A percentile compares a stretch with the other conserved stretches of the same genome.
phyloP scores from a whole-genome alignment of 2,888 invertebrate species.

The Pyrgus malvae region DNA sequence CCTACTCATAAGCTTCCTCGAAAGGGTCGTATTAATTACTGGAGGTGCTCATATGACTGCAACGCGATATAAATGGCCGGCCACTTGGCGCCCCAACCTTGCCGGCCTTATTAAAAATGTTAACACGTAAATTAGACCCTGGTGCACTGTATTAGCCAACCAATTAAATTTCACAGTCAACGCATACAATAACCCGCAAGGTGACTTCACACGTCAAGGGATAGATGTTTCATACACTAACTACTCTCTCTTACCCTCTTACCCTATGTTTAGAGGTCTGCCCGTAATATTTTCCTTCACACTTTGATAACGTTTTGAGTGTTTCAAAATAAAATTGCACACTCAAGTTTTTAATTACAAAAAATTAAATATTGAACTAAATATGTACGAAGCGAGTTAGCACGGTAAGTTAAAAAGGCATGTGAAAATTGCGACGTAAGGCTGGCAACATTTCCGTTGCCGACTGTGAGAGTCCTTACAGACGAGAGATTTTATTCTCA shows the following conservation, averaged over 20 bases:
- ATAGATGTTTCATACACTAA: conserved; percentile 45
- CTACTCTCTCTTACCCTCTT: conserved; percentile 41
- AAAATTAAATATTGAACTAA: conserved; percentile 64
- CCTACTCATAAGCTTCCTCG: conserved; percentile 81
- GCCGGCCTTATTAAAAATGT: conserved; percentile 80
- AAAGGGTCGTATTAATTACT: conserved; percentile 78
- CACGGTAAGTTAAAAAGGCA: conserved; percentile 73
- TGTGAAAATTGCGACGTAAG: conserved; percentile 78
- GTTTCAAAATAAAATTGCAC: conserved; percentile 49
- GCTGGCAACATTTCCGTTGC: conserved; percentile 69
- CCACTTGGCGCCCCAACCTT: conserved; percentile 77
- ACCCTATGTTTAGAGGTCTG: conserved; percentile 43
- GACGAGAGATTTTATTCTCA: conserved; percentile 69
- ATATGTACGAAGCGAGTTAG: conserved; percentile 58
- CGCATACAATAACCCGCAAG: conserved; percentile 57
- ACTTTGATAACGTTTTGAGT: conserved; percentile 54
- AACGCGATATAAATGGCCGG: conserved; percentile 71
- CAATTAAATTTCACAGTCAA: conserved; percentile 75
- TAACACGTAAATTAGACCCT: conserved; percentile 79
- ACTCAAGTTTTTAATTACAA: conserved; percentile 59
- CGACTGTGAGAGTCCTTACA: conserved; percentile 67
- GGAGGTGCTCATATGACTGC: conserved; percentile 70
- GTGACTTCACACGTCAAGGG: conserved; percentile 51
- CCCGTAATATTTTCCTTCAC: conserved; percentile 45
- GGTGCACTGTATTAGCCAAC: conserved; percentile 73